Evolutionary conservation across 1,140 invertebrate species (phyloP), one percentile per base, ranked within the genome.

Genomic region (Aphaenogaster floridana): DNA sequence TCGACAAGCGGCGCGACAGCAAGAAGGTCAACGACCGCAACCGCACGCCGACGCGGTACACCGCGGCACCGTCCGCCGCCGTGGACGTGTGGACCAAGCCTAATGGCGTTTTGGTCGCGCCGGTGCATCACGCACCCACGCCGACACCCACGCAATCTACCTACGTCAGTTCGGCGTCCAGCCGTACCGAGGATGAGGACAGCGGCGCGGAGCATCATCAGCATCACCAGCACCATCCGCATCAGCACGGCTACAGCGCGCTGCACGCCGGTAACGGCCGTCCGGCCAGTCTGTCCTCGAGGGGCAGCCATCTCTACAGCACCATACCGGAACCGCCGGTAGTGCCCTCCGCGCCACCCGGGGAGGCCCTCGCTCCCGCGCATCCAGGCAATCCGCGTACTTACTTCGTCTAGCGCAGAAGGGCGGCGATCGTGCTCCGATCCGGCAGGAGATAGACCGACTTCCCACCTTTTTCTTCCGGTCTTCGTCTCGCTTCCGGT

Each of bases 71-170:
- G 1, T 76, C 88, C 68, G 86, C 87, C 54, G 83, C 63, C 21
- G 63, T 86, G 3, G 89, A 91, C 87, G 89, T 90, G 2, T 90
- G 89, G 89, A 90, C 81, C 87, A 91, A 87, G 69, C 91, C 87
- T 63, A 93, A 92, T 69, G 93, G 90, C 13, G 91, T 93, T 83
- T 87, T 93, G 88, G 93, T 95, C 64, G 93, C 93, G 1, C 94
- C 95, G 80, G 94, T 96, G 59, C 90, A 96, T 91, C 90, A 96
- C 89, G 93, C 94, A 64, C 94, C 95, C 79, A 96, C 96, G 21
- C 96, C 96, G 0, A 97, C 96, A 1, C 96, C 96, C 28, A 97
- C 96, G 50, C 96, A 96, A 90, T 96, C 96, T 42, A 97, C 96
- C 61, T 97, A 97, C 93, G 96, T 97, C 48, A 97, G 96, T 69